phyloP scores from a whole-genome alignment of 2,888 invertebrate species.

The Hydropsyche betteni region DNA sequence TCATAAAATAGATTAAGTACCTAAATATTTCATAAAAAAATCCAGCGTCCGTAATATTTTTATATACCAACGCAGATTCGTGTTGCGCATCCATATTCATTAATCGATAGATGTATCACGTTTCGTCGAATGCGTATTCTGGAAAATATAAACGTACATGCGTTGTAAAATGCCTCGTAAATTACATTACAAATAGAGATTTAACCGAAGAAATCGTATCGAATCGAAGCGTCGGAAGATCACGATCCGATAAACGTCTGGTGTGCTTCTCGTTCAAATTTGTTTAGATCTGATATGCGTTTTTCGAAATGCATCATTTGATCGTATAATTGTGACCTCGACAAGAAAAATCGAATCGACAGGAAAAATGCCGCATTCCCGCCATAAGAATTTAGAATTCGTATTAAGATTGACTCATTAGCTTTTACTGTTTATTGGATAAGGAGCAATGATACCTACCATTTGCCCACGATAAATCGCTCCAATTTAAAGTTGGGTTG shows the following conservation, averaged over 20 bases:
- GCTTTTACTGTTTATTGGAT: too few species aligned
- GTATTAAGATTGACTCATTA: too few species aligned
- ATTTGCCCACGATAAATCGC: too few species aligned
- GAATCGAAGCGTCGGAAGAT: slow-evolving; percentile 7
- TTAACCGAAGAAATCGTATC: slow-evolving; percentile 13
- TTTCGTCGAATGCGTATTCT: not conserved
- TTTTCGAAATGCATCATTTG: not conserved
- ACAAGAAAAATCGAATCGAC: too few species aligned
- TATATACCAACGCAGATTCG: not conserved
- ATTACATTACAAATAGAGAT: slow-evolving; percentile 15
- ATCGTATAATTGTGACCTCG: not conserved
- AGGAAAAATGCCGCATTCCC: too few species aligned
- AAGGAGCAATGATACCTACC: too few species aligned
- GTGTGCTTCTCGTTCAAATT: not conserved
- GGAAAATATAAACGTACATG: too few species aligned
- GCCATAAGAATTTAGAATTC: too few species aligned
- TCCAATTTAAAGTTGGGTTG: too few species aligned
- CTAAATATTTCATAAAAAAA: too few species aligned
- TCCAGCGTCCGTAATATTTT: too few species aligned
- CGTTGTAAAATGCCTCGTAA: slow-evolving; percentile 1
- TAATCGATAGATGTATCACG: not conserved
- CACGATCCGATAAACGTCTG: not conserved
- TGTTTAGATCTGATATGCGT: slow-evolving; percentile 12
- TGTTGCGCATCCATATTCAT: not conserved
- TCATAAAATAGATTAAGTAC: too few species aligned